phyloP scores from a whole-genome alignment of 1,140 invertebrate genomes.

The Drosophila sproati region DNA sequence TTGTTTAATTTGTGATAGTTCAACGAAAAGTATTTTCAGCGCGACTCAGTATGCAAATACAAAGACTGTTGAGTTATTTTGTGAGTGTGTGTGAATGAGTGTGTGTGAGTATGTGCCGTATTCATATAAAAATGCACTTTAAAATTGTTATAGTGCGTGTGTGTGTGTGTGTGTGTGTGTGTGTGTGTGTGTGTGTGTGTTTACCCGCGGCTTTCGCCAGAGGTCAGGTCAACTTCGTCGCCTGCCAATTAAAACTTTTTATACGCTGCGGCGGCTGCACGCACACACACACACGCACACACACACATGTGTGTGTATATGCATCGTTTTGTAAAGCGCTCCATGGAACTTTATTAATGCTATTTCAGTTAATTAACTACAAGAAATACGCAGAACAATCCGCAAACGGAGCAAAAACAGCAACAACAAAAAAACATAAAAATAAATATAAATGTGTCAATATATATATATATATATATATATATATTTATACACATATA shows the following conservation, averaged over 20 bases:
- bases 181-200: slow-evolving; percentile 28
- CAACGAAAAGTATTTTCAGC: neutral
- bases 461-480: too few relatives aligned
- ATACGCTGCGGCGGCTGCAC: slow-evolving; percentile 65
- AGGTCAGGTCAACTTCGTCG: slow-evolving; percentile 80
- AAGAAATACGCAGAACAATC: slow-evolving; percentile 59
- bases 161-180: neutral
- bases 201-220: slow-evolving; percentile 55
- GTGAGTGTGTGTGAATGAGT: slow-evolving; percentile 6
- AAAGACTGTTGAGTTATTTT: slow-evolving; percentile 51
- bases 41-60: slow-evolving; percentile 45
- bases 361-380: slow-evolving; percentile 79
- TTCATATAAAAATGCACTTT: slow-evolving; percentile 48
- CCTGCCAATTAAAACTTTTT: slow-evolving; percentile 81
- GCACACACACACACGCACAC: slow-evolving; percentile 33
- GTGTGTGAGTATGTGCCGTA: slow-evolving; percentile 20
- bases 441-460: too few relatives aligned
- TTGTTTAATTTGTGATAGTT: neutral
- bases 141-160: slow-evolving; percentile 24
- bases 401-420: neutral
- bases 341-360: slow-evolving; percentile 76
- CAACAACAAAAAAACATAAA: neutral
- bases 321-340: slow-evolving; percentile 33
- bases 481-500: too few relatives aligned
- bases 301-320: slow-evolving; percentile 6